Evolutionary conservation across 2,888 invertebrate species (phyloP), one percentile per base, ranked within the genome.

Genomic region (Argyresthia goedartella): DNA sequence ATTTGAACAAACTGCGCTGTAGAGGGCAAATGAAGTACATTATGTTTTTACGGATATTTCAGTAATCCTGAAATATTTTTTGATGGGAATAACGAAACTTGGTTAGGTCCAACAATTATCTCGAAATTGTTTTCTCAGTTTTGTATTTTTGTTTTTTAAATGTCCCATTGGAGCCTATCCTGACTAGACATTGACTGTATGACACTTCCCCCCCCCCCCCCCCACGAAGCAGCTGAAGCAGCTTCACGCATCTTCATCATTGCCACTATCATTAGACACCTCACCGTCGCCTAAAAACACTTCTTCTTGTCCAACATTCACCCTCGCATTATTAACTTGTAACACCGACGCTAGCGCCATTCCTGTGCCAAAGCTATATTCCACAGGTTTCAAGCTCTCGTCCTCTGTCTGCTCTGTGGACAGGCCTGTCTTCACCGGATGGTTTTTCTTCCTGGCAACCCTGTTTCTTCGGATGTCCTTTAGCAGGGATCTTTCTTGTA

Each of bases 261-360:
- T 81, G 0, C 87, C 87, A 56, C 86, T 87, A 49, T 87, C 87
- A n/a, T 70, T 63, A 0, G 85, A 85, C 0, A 86, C 81, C 49
- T 87, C 84, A 0, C 87, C 87, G 36, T 81, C 76, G 0, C 85
- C 87, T n/a, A 73, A 67, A 60, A 85, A 87, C 0, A 84, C 76
- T 33, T 86, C 85, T 52, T 87, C 87, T 1, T 66, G 62, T 0
- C 63, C 68, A 64, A 79, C 68, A 57, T 64, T 67, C 0, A 70
- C 65, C 11, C 74, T 60, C 52, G 35, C 47, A 33, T 65, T 68
- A 52, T 71, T 77, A 0, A 74, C 65, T 57, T 84, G 82, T 54
- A 87, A 62, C 53, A 87, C 69, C 0, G 87, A 82, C 0, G 87
- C 87, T 75, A 87, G 81, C 2, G 87, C 85, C 71, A 87, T 69